A percentile compares a stretch with the other conserved stretches of the same genome.
phyloP scores from a whole-genome alignment of 37 sponge, comb jelly and placozoan genomes.

The Haliclona indistincta region DNA sequence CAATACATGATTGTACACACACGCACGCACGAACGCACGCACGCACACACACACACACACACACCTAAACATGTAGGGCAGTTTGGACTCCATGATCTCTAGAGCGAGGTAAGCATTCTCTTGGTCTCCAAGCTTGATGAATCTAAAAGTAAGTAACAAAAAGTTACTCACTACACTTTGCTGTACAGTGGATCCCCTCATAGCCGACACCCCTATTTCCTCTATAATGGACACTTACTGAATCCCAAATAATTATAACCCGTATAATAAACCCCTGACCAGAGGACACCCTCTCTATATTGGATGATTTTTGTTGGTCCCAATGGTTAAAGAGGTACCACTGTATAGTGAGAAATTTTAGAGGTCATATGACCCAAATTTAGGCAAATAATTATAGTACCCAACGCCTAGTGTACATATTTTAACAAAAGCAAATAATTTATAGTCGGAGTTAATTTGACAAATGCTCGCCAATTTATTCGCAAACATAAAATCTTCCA shows the following conservation, averaged over 20 bases:
- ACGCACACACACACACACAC: neutral
- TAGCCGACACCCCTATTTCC: neutral
- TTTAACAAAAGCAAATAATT: too few relatives aligned
- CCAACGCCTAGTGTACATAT: too few relatives aligned
- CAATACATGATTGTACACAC: neutral
- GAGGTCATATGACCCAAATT: neutral
- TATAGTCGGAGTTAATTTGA: too few relatives aligned
- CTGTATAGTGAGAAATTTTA: neutral
- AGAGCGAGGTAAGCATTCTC: constrained; percentile 18
- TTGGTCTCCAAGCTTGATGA: constrained; percentile 39
- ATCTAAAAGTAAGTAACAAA: constrained; percentile 17
- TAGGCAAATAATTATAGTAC: too few relatives aligned
- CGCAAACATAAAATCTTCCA: neutral
- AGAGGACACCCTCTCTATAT: too few relatives aligned
- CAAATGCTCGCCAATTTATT: too few relatives aligned
- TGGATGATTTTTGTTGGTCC: too few relatives aligned
- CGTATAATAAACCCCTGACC: too few relatives aligned
- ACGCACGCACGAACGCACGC: neutral
- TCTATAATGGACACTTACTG: too few relatives aligned
- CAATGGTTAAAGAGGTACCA: neutral
- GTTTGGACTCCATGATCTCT: constrained; percentile 46
- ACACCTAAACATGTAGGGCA: constrained; percentile 63
- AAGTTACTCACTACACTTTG: neutral
- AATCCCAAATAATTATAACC: too few relatives aligned
- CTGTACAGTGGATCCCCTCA: neutral